A percentile compares a stretch with the other conserved stretches of the same genome.
Evolutionary conservation across 2,113 vertebrate genomes (phyloP).

Genomic region (Aspiorhynchus laticeps): DNA sequence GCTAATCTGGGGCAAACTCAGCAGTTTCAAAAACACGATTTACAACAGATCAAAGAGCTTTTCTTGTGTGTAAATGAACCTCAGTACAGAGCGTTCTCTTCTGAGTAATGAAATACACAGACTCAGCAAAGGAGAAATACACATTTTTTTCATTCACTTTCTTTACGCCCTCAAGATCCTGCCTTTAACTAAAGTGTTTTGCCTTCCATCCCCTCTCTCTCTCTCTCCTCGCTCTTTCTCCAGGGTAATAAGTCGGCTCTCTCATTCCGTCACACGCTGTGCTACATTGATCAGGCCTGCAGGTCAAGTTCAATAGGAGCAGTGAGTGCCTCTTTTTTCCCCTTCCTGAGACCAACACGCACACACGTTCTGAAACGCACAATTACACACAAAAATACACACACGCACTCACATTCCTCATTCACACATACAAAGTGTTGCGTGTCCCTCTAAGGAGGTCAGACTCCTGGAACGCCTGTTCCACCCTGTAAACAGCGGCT

Average conservation of each 20-base stretch:
- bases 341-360: constrained; percentile 50
- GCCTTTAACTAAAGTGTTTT: constrained; percentile 6
- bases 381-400: constrained; percentile 38
- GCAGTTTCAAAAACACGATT: constrained; percentile 8
- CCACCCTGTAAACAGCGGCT: constrained; percentile 42
- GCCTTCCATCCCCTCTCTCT: constrained; percentile 12
- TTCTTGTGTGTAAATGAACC: constrained; percentile 24
- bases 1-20: constrained; percentile 26
- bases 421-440: constrained; percentile 37
- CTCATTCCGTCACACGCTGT: constrained; percentile 79
- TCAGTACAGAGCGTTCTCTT: constrained; percentile 16
- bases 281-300: constrained; percentile 80
- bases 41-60: constrained; percentile 17
- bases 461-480: constrained; percentile 34
- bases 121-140: constrained; percentile 29
- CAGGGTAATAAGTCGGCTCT: constrained; percentile 79
- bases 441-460: constrained; percentile 53
- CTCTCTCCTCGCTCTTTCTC: constrained; percentile 57
- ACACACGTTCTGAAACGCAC: constrained; percentile 33
- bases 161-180: constrained; percentile 25
- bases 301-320: constrained; percentile 83
- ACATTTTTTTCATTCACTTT: not conserved
- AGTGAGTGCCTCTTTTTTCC: constrained; percentile 66
- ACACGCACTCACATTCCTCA: constrained; percentile 38
- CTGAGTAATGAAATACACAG: constrained; percentile 14